A percentile compares a stretch with the other conserved stretches of the same genome.
phyloP scores from a whole-genome alignment of 2,888 invertebrate genomes.

The Mellilla xanthometata region DNA sequence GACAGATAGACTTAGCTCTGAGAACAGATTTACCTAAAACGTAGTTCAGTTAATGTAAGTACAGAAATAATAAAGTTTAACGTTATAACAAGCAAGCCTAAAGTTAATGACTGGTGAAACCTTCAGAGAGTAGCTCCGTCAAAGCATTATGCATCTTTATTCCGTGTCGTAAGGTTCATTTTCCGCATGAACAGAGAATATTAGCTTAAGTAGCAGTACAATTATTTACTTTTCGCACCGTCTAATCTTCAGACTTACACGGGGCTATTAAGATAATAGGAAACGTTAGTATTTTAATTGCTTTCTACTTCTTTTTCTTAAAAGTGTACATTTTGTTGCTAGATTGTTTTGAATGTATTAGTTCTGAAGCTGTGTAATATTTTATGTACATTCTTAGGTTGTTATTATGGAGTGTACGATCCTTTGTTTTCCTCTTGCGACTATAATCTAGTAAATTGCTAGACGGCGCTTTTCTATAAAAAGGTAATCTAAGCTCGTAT shows the following conservation, averaged over 20 bases:
- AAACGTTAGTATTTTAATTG: conserved; percentile 1
- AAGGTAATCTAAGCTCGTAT: conserved; percentile 32
- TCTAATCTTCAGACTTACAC: conserved; percentile 26
- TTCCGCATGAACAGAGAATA: conserved; percentile 12
- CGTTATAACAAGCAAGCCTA: conserved; percentile 24
- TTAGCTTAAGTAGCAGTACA: conserved; percentile 22
- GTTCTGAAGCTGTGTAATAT: not conserved
- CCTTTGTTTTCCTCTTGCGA: conserved; percentile 6
- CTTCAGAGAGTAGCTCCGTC: conserved; percentile 17
- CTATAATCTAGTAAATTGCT: conserved; percentile 25
- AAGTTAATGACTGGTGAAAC: conserved; percentile 26
- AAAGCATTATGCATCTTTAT: conserved; percentile 16
- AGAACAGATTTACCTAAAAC: conserved; percentile 13
- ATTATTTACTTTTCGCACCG: conserved; percentile 32
- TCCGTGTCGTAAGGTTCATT: conserved; percentile 17
- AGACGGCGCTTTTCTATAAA: conserved; percentile 25
- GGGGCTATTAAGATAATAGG: conserved; percentile 21
- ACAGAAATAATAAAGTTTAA: conserved; percentile 23
- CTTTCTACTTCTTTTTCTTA: not conserved
- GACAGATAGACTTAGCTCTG: conserved; percentile 9
- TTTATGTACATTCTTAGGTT: not conserved
- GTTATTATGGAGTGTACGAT: not conserved
- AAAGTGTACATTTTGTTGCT: not conserved
- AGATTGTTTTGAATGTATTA: not conserved
- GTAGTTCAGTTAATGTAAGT: conserved; percentile 12